Evolutionary conservation across 2,888 invertebrate species (phyloP).

Genomic region (Girardia tigrina): DNA sequence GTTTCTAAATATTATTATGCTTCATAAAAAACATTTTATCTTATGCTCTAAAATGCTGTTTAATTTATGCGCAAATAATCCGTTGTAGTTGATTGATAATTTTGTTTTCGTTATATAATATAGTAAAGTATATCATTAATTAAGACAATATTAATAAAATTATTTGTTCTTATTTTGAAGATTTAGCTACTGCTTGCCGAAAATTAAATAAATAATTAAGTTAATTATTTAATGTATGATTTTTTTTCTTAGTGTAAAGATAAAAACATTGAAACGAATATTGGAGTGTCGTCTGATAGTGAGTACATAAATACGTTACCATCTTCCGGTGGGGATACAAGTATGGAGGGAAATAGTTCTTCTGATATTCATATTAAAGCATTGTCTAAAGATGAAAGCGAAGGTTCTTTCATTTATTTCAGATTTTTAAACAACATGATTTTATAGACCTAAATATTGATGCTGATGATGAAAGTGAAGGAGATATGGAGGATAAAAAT

Average conservation of each 20-base stretch:
- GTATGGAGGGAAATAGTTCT: background rate
- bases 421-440: background rate
- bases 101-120: background rate
- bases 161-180: too few species aligned
- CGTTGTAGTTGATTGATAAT: background rate
- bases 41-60: too few species aligned
- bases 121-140: too few species aligned
- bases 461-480: slow-evolving; percentile 17
- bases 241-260: slow-evolving; percentile 8
- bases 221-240: background rate
- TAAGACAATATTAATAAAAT: too few species aligned
- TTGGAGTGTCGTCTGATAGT: background rate
- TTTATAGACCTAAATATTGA: background rate
- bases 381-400: slow-evolving; percentile 18
- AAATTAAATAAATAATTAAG: too few species aligned
- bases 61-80: background rate
- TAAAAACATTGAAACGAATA: slow-evolving; percentile 8
- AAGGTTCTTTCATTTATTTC: too few species aligned
- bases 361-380: background rate
- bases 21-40: background rate
- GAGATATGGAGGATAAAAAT: background rate
- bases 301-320: background rate
- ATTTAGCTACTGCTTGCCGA: background rate
- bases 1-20: background rate
- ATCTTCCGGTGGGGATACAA: background rate